Conservation (phyloP, 2,888 invertebrate genomes). For the Hydrotaea diabolus region DNA sequence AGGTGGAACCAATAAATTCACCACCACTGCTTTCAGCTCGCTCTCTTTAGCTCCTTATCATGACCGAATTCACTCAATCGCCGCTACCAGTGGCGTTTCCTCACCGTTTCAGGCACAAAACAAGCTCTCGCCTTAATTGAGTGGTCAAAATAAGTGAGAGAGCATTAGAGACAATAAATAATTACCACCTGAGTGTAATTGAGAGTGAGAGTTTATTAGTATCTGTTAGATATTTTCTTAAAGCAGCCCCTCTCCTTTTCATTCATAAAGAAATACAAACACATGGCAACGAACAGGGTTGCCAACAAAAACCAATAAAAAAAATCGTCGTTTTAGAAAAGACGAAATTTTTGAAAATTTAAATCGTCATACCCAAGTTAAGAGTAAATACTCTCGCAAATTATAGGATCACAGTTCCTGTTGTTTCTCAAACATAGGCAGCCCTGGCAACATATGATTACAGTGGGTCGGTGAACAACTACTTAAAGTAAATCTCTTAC, state of each 20-base stretch:
- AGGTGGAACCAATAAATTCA: not conserved
- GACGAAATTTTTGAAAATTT: too few relatives aligned
- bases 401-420: too few relatives aligned
- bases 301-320: too few relatives aligned
- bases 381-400: too few relatives aligned
- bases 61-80: not conserved
- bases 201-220: not conserved
- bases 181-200: not conserved
- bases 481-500: too few relatives aligned
- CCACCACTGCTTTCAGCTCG: not conserved
- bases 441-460: constrained; percentile 14
- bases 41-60: not conserved
- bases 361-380: too few relatives aligned
- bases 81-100: not conserved
- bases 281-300: not conserved
- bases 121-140: not conserved
- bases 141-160: not conserved
- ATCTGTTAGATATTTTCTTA: constrained; percentile 39
- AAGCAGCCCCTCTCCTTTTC: constrained; percentile 13
- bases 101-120: not conserved
- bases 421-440: too few relatives aligned
- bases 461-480: constrained; percentile 7
- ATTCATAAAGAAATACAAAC: not conserved
- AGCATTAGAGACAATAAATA: not conserved
- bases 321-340: too few relatives aligned